These are phyloP conservation scores for Cebus imitator DNA, from an alignment of 2,113 vertebrate genomes.

Conservation along the genomic window DNA sequence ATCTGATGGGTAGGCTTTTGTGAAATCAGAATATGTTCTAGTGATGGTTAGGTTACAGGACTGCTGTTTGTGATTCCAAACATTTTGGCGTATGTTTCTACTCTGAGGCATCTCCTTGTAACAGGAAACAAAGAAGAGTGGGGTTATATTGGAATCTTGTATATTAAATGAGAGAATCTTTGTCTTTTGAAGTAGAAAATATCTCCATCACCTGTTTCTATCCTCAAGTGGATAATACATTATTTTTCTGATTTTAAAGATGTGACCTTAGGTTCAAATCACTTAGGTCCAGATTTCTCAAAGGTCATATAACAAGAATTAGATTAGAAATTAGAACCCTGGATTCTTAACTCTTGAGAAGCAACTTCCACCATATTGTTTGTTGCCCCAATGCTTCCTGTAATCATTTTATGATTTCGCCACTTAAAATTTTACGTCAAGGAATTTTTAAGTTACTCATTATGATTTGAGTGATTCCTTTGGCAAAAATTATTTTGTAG, in stretches of 20 bases:
- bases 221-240: neutral
- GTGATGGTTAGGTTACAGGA: neutral
- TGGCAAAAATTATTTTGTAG: neutral
- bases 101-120: neutral
- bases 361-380: neutral
- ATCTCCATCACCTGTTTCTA: neutral
- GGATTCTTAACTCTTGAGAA: neutral
- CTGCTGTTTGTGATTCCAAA: neutral
- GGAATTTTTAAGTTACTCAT: neutral
- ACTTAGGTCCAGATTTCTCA: neutral
- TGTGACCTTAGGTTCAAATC: neutral
- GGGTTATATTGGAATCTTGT: neutral
- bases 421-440: conserved; percentile 53
- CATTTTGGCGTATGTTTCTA: neutral
- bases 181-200: neutral
- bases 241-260: neutral
- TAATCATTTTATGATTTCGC: neutral
- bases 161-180: neutral
- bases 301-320: neutral
- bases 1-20: neutral
- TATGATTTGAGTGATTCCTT: neutral
- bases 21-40: neutral
- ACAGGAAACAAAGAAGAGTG: neutral
- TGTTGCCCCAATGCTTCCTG: neutral
- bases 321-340: conserved; percentile 2